These are phyloP conservation scores for Belonocnema kinseyi DNA, from an alignment of 1,140 invertebrate genomes.

Conservation along the genomic window DNA sequence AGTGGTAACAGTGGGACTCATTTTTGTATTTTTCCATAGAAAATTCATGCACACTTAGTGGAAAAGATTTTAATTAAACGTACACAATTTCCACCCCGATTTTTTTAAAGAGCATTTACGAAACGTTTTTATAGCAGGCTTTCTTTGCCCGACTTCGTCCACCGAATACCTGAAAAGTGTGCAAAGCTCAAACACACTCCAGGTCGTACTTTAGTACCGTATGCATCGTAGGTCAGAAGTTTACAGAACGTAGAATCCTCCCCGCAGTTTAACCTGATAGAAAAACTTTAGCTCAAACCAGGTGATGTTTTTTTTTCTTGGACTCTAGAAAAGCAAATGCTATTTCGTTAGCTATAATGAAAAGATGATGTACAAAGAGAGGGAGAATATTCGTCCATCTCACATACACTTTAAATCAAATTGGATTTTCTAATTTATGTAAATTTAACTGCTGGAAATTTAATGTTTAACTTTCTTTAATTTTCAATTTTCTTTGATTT, in stretches of 20 bases:
- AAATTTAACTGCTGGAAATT: too few species aligned
- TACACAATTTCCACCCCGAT: background rate
- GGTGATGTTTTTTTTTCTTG: background rate
- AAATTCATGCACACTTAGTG: conserved; percentile 20
- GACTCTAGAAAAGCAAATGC: background rate
- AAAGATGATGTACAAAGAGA: background rate
- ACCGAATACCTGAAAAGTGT: background rate
- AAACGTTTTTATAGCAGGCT: background rate
- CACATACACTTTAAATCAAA: background rate
- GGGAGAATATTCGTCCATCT: background rate
- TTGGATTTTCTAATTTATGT: too few species aligned
- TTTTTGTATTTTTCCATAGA: background rate
- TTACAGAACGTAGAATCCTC: background rate
- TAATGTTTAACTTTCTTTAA: too few species aligned
- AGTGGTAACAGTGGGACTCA: background rate
- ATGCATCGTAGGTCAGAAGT: conserved; percentile 12
- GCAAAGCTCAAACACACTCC: background rate
- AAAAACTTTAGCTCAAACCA: background rate
- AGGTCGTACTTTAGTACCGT: conserved; percentile 1
- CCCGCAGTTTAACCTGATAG: background rate
- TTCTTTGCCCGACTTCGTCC: background rate
- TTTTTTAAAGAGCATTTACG: background rate
- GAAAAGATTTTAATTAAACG: conserved; percentile 4
- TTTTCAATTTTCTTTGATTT: too few species aligned
- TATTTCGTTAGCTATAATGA: conserved; percentile 11